Conservation (phyloP, 2,797 vertebrate genomes). For the Eutrigla gurnardus region DNA sequence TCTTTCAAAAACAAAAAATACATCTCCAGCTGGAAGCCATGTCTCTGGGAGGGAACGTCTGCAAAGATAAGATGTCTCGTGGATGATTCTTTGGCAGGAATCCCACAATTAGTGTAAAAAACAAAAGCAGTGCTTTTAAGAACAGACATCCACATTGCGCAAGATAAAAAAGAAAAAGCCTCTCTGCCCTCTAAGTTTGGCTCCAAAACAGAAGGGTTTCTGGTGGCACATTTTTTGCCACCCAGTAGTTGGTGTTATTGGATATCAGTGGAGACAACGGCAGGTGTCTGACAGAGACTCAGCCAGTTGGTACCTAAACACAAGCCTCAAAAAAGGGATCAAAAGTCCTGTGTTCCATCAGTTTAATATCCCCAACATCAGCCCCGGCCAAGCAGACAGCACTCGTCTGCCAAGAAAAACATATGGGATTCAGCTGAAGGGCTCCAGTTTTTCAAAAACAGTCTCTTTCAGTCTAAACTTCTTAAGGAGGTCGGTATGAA, state of each 20-base stretch:
- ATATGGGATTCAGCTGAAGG: slow-evolving; percentile 88
- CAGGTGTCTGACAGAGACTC: slow-evolving; percentile 84
- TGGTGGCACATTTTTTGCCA: background rate
- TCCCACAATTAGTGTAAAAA: slow-evolving; percentile 10
- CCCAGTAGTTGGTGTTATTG: background rate
- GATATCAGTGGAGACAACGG: slow-evolving; percentile 76
- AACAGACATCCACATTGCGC: background rate
- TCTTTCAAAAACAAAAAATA: slow-evolving; percentile 17
- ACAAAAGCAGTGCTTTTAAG: background rate
- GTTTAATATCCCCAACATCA: slow-evolving; percentile 89
- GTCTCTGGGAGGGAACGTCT: background rate
- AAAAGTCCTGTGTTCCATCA: slow-evolving; percentile 94
- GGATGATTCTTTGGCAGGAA: slow-evolving; percentile 12
- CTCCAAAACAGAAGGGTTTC: background rate
- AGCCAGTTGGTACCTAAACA: slow-evolving; percentile 81
- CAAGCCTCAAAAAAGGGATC: slow-evolving; percentile 85
- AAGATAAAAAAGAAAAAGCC: slow-evolving; percentile 2
- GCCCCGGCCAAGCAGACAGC: slow-evolving; percentile 91
- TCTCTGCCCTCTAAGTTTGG: background rate
- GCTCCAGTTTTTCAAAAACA: slow-evolving; percentile 90
- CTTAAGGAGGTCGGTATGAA: slow-evolving; percentile 91
- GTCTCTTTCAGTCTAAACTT: slow-evolving; percentile 92
- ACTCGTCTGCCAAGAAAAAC: slow-evolving; percentile 94
- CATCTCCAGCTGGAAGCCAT: background rate
- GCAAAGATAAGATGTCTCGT: slow-evolving; percentile 13